These are phyloP conservation scores for Leptothorax acervorum DNA, from an alignment of 2,888 invertebrate species.

Conservation along the genomic window DNA sequence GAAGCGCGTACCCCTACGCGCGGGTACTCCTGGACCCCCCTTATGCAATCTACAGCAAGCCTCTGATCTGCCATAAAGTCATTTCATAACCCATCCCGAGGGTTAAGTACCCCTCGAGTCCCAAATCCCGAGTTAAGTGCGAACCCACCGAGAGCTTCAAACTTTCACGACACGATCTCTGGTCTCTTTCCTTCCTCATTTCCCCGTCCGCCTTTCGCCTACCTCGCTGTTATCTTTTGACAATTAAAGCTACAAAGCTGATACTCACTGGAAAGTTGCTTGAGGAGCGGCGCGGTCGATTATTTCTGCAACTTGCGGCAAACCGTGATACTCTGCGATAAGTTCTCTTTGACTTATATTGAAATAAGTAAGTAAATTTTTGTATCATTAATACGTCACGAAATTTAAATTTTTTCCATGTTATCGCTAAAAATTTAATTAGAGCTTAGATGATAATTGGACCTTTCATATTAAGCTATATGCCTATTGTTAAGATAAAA, in stretches of 20 bases:
- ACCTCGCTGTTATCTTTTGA: constrained; percentile 34
- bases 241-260: constrained; percentile 43
- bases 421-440: background rate
- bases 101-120: constrained; percentile 81
- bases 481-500: background rate
- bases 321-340: background rate
- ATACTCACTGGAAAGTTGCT: constrained; percentile 38
- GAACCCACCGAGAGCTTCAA: constrained; percentile 48
- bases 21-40: constrained; percentile 73
- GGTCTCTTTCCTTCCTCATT: constrained; percentile 35
- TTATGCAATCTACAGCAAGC: constrained; percentile 83
- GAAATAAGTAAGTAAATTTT: background rate
- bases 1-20: constrained; percentile 37
- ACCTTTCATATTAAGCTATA: background rate
- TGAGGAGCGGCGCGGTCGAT: background rate
- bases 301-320: constrained; percentile 23
- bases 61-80: constrained; percentile 85
- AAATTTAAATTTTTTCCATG: constrained; percentile 12
- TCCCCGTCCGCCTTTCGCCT: background rate
- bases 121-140: constrained; percentile 81
- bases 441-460: background rate
- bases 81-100: constrained; percentile 84
- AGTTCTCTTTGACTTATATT: constrained; percentile 1
- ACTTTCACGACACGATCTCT: constrained; percentile 53
- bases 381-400: background rate